Base-by-base conservation (phyloP, 2,113 vertebrate genomes). In the Planiliza haematocheilus region DNA sequence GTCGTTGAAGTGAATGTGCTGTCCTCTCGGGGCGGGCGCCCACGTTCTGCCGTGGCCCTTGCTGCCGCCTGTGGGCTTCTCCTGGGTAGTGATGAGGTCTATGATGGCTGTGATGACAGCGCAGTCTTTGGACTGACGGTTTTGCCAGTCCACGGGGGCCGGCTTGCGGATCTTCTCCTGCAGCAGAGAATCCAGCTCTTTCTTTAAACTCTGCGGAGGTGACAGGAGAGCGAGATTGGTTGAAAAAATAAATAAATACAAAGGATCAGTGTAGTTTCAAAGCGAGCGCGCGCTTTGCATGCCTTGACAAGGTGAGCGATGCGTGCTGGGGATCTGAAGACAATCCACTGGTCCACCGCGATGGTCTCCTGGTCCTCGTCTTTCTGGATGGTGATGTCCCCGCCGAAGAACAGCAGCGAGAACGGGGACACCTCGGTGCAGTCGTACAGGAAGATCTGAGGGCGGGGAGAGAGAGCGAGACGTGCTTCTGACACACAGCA, bases 401-500 rank as follows among this genome's bases (percentile, higher is more conserved):
- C 98, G 50, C 98, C 98, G 0, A 99, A 99, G 91, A 99, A 99
- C 63, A 99, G 85, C 18, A 99, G 94, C 0, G 96, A 99, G 87
- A 99, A 99, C 0, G 98, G 97, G n/a, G 98, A 99, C 24, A 99
- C 96, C 81, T 99, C 98, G 0, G 97, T 99, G 69, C 98, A 99
- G 51, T 99, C 97, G 21, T 99, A 99, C 77, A 99, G 89, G 89
- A 98, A 99, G 84, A 99, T 99, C 98, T 99, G 92, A 50, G 87
- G 79, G 14, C 24, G 50, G 17, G 16, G 8, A 51, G 14, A 50
- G 57, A 58, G 30, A 77, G 46, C 2, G 24, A 30, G 24, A 30
- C 5, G 58, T 10, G 56, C 49, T 17, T n/a, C 16, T 24, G n/a
- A 51, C 42, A 17, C 30, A 43, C 38, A 34, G 13, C 0, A 17